Evolutionary conservation across 2,113 vertebrate genomes (phyloP), one percentile per base, ranked within the genome.

Genomic region (Phalacrocorax brasilianus): DNA sequence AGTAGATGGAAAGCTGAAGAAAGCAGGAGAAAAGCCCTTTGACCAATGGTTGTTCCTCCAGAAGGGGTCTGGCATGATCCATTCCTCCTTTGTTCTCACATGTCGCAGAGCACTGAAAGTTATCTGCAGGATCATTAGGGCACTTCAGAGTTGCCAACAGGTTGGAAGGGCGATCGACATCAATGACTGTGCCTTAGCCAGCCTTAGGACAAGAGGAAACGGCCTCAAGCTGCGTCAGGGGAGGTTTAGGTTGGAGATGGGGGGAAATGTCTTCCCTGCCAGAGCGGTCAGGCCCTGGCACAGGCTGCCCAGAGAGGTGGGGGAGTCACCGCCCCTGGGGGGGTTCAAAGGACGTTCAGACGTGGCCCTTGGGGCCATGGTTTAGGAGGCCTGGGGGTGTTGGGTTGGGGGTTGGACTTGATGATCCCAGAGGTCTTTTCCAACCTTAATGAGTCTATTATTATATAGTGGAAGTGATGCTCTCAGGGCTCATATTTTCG

Each of bases 51-150:
- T 40, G 9, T 70, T 68, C 49, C 14, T 71, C 26, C 14, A 23
- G 11, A 55, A n/a, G 12, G 52, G 8, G 9, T 35, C 33, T 59
- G n/a, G 19, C 18, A 1, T 8, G n/a, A 11, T 59, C 75, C 1
- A 2, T 65, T 73, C n/a, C 6, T 30, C 47, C 65, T 62, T 50
- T 21, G 24, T 47, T n/a, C 30, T 85, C 38, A 42, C 17, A 12
- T 0, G 0, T 28, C 6, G 3, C n/a, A 44, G 30, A 53, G 45
- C n/a, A 33, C n/a, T 77, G 20, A 20, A 75, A 49, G 16, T 15
- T 15, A 24, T 18, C 44, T 81, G 14, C 17, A 40, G 47, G 55
- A 33, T 32, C 42, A 4, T 27, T 15, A 33, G 40, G 52, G 58
- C 19, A 10, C 17, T 78, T 35, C 4, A 15, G 14, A 21, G 44